Percentiles rank a stretch among this genome's conserved stretches.
These are phyloP conservation scores for Cynocephalus volans DNA, from an alignment of 2,113 vertebrate species.

Conservation along the genomic window DNA sequence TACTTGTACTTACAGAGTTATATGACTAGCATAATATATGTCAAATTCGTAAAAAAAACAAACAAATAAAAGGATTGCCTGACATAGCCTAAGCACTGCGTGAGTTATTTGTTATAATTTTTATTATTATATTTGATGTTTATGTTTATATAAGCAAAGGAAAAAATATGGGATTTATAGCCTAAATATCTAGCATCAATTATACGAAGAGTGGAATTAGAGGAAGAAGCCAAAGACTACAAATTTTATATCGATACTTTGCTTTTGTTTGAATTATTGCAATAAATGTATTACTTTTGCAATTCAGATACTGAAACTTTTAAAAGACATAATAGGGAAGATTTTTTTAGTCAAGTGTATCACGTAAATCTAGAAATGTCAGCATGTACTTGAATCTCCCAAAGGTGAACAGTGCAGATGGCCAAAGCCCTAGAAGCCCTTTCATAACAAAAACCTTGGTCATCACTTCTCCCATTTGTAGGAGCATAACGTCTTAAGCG, in stretches of 20 bases:
- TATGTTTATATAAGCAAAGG: constrained; percentile 34
- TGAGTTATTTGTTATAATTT: constrained; percentile 5
- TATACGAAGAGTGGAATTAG: background rate
- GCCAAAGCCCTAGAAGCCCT: background rate
- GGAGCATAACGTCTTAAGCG: background rate
- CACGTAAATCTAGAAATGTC: background rate
- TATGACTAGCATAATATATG: background rate
- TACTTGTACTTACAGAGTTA: background rate
- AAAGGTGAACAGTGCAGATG: background rate
- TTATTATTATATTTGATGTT: background rate
- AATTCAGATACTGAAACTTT: constrained; percentile 7
- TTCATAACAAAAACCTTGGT: background rate
- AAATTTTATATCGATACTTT: background rate
- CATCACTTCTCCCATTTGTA: background rate
- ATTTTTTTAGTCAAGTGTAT: background rate
- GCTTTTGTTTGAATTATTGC: background rate
- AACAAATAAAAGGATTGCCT: background rate
- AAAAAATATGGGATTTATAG: constrained; percentile 14
- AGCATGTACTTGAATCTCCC: background rate
- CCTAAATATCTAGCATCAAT: background rate
- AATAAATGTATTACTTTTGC: constrained; percentile 15
- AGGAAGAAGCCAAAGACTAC: background rate
- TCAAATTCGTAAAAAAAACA: background rate
- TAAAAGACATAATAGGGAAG: background rate
- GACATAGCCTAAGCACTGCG: background rate